A percentile compares a stretch with the other conserved stretches of the same genome.
Conservation (phyloP, 1,140 invertebrate species). For the Chironomus striatipennis region DNA sequence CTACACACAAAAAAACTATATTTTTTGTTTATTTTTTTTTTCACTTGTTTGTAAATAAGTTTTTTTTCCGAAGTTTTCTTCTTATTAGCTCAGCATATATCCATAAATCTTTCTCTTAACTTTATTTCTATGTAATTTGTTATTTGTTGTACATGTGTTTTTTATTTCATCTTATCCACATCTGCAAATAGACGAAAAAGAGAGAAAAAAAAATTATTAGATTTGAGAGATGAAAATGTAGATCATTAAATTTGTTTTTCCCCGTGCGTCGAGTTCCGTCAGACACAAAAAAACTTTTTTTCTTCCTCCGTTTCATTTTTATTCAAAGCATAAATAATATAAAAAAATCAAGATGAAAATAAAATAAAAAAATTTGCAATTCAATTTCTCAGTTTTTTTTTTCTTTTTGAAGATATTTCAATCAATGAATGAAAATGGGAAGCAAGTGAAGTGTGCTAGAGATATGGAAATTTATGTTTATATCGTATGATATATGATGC, state of each 20-base stretch:
- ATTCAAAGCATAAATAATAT: too few relatives aligned
- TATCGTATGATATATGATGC: too few relatives aligned
- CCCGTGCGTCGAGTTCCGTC: neutral
- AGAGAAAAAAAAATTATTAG: neutral
- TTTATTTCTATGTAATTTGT: neutral
- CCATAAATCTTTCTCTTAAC: neutral
- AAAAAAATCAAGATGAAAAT: too few relatives aligned
- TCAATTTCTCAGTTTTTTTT: too few relatives aligned
- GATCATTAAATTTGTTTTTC: neutral
- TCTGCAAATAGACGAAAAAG: neutral
- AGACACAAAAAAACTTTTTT: too few relatives aligned
- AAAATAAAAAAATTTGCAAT: too few relatives aligned
- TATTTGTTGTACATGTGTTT: neutral
- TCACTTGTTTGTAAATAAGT: neutral
- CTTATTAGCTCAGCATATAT: neutral
- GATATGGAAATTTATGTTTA: too few relatives aligned
- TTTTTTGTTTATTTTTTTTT: neutral
- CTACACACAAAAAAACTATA: neutral
- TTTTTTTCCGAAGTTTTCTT: neutral
- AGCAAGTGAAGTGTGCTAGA: too few relatives aligned
- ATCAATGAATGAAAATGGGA: too few relatives aligned
- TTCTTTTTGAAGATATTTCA: too few relatives aligned
- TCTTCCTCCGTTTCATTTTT: too few relatives aligned
- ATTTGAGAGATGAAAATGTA: neutral
- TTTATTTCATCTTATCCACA: neutral